Evolutionary conservation across 2,888 invertebrate species (phyloP).

Genomic region (Erynnis tages): DNA sequence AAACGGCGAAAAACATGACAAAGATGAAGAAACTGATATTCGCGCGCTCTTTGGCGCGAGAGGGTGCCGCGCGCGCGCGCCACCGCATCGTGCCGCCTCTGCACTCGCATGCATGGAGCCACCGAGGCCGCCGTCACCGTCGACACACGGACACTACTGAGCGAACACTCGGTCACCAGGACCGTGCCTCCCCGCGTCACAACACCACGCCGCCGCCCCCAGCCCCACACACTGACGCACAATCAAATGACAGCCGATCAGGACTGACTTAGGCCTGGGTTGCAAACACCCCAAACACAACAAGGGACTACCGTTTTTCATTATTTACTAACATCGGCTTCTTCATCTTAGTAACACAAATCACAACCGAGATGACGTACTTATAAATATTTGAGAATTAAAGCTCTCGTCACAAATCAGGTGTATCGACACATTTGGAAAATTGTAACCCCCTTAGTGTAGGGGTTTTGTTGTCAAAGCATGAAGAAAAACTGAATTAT

Average conservation of each 20-base stretch:
- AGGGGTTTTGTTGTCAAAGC: too few relatives aligned
- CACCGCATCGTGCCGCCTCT: conserved; percentile 68
- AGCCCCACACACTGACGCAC: conserved; percentile 44
- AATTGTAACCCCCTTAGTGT: too few relatives aligned
- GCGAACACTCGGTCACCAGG: conserved; percentile 44
- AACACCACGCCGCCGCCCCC: conserved; percentile 45
- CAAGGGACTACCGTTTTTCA: too few relatives aligned
- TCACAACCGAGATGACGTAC: too few relatives aligned
- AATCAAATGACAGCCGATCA: conserved; percentile 36
- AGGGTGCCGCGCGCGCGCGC: conserved; percentile 71
- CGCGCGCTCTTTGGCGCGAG: conserved; percentile 88
- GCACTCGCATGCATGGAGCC: conserved; percentile 53
- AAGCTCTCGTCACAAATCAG: too few relatives aligned
- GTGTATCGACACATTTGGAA: too few relatives aligned
- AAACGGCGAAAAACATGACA: conserved; percentile 94
- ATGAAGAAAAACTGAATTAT: too few relatives aligned
- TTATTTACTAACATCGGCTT: too few relatives aligned
- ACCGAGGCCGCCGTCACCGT: conserved; percentile 43
- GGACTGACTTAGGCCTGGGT: conserved; percentile 31
- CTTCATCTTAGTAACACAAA: too few relatives aligned
- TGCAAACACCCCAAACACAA: conserved; percentile 29
- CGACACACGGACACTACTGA: conserved; percentile 50
- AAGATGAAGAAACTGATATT: conserved; percentile 95
- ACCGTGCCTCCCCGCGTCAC: conserved; percentile 48
- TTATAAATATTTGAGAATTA: too few relatives aligned